Conservation (phyloP, 2,797 vertebrate species). For the Mormyrops boulengeri region DNA sequence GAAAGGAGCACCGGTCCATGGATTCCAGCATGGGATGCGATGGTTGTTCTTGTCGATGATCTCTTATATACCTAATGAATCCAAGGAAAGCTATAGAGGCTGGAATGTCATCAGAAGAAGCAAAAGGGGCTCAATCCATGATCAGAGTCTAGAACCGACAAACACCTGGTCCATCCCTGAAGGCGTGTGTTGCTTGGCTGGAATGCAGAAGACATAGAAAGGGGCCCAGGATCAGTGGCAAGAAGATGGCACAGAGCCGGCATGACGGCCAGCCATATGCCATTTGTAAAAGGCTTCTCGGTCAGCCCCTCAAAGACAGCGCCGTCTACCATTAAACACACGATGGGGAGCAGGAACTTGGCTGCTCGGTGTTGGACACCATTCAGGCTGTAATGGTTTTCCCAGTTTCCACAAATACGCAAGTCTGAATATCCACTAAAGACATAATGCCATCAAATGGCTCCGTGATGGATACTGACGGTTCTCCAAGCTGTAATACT, state of each 20-base stretch:
- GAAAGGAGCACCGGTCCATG: constrained; percentile 71
- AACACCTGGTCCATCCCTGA: constrained; percentile 51
- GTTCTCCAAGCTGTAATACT: constrained; percentile 13
- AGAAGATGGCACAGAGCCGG: not conserved
- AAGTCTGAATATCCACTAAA: not conserved
- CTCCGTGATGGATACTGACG: constrained; percentile 28
- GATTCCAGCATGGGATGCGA: constrained; percentile 69
- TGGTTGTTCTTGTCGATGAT: constrained; percentile 22
- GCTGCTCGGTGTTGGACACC: not conserved
- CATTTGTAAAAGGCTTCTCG: not conserved
- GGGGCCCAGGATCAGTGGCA: not conserved
- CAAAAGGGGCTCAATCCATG: constrained; percentile 31
- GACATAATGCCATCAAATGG: constrained; percentile 11
- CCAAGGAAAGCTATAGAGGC: constrained; percentile 32
- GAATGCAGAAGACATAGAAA: constrained; percentile 26
- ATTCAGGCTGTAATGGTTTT: not conserved
- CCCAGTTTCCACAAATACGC: not conserved
- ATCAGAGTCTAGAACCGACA: not conserved
- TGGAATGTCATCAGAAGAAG: not conserved
- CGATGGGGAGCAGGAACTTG: not conserved
- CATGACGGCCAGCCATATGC: not conserved
- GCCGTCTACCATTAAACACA: not conserved
- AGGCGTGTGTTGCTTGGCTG: constrained; percentile 40
- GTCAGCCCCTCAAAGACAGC: not conserved
- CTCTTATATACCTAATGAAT: not conserved